These are phyloP conservation scores for Martes martes DNA, from an alignment of 2,113 vertebrate genomes.

Conservation along the genomic window DNA sequence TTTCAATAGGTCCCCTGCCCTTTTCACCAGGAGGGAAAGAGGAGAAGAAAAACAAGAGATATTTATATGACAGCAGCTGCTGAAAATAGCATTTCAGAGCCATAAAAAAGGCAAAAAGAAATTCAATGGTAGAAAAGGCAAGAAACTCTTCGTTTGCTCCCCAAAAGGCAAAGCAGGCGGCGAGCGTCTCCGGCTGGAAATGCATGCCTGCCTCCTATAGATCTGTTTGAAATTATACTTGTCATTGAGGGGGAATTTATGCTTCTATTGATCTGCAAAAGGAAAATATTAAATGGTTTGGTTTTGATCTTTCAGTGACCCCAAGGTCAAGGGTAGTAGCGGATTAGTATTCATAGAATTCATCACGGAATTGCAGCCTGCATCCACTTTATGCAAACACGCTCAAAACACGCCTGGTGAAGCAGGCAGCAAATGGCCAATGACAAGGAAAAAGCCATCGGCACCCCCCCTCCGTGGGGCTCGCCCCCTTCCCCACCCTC, in stretches of 20 bases:
- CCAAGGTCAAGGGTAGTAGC: constrained; percentile 97
- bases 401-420: constrained; percentile 79
- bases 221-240: constrained; percentile 99
- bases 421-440: constrained; percentile 82
- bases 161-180: constrained; percentile 77
- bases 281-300: constrained; percentile 99
- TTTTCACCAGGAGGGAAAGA: constrained; percentile 90
- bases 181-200: constrained; percentile 80
- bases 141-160: constrained; percentile 82
- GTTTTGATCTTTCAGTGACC: constrained; percentile 96
- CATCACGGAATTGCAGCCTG: constrained; percentile 88
- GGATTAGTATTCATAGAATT: constrained; percentile 95
- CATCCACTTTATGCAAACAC: constrained; percentile 89
- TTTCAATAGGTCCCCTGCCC: constrained; percentile 91
- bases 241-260: constrained; percentile 99
- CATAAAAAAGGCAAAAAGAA: constrained; percentile 86
- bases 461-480: background rate
- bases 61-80: constrained; percentile 91
- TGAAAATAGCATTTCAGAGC: constrained; percentile 90
- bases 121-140: constrained; percentile 83
- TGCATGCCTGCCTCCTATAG: constrained; percentile 89
- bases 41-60: constrained; percentile 90
- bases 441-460: constrained; percentile 50
- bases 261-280: constrained; percentile 96
- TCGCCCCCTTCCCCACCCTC: background rate